These are phyloP conservation scores for Bombus superbus DNA, from an alignment of 1,140 invertebrate genomes.

Conservation along the genomic window DNA sequence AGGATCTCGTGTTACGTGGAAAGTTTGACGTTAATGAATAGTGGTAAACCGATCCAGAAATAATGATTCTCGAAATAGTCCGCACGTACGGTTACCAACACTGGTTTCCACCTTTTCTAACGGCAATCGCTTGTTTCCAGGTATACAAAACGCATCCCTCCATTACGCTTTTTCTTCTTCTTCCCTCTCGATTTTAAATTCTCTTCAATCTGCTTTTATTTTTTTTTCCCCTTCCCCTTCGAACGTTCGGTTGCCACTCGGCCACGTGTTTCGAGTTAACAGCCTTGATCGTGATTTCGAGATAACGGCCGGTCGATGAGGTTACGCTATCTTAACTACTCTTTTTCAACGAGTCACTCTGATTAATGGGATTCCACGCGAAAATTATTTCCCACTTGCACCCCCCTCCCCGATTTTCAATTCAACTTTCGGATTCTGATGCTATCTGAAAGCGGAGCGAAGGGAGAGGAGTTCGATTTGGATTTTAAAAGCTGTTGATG, in stretches of 20 bases:
- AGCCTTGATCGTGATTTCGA: slow-evolving; percentile 45
- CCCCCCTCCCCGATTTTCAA: slow-evolving; percentile 2
- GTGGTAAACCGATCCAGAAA: slow-evolving; percentile 70
- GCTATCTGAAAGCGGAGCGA: neutral
- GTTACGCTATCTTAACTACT: slow-evolving; percentile 15
- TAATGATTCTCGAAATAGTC: slow-evolving; percentile 68
- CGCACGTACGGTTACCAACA: slow-evolving; percentile 37
- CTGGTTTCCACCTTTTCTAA: slow-evolving; percentile 56
- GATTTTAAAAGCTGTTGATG: neutral
- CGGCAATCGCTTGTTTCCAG: slow-evolving; percentile 49
- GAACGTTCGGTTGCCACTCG: neutral
- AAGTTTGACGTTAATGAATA: slow-evolving; percentile 69
- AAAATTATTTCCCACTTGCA: slow-evolving; percentile 34
- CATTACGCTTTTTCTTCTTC: neutral
- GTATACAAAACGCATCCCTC: neutral
- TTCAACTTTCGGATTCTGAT: slow-evolving; percentile 16
- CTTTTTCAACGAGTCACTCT: slow-evolving; percentile 49
- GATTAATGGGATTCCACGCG: slow-evolving; percentile 51
- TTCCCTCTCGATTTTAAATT: no score
- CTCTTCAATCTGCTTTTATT: neutral
- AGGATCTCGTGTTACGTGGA: slow-evolving; percentile 62
- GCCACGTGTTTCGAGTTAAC: slow-evolving; percentile 50
- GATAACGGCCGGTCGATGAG: slow-evolving; percentile 34
- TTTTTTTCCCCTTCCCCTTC: neutral
- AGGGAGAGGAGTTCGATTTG: no score